A percentile compares a stretch with the other conserved stretches of the same genome.
Conservation (phyloP, 1,140 invertebrate genomes). For the Drosophila lowei region DNA sequence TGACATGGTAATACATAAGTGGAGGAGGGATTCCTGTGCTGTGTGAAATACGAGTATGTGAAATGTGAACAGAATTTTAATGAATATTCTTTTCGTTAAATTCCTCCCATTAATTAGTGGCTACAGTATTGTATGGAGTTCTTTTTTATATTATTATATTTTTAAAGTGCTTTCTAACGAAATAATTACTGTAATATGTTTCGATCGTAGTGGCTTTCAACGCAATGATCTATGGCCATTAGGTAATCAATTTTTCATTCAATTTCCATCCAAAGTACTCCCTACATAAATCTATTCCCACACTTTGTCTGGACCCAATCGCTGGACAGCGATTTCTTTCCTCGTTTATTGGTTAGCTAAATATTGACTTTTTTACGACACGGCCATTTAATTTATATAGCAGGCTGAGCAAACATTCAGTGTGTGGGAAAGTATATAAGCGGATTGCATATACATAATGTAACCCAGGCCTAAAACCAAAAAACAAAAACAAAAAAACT, state of each 20-base stretch:
- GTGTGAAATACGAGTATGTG: constrained; percentile 1
- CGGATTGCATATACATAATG: constrained; percentile 43
- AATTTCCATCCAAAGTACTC: constrained; percentile 3
- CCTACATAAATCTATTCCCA: constrained; percentile 8
- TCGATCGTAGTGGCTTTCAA: too few relatives aligned
- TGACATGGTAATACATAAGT: constrained; percentile 35
- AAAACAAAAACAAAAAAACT: constrained; percentile 43
- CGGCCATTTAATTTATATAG: constrained; percentile 36
- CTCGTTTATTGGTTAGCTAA: constrained; percentile 59
- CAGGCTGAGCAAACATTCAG: constrained; percentile 22
- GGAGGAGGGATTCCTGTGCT: constrained; percentile 17
- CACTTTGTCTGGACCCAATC: not conserved
- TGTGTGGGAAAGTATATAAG: constrained; percentile 22
- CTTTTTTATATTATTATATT: constrained; percentile 1
- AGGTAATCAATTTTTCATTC: constrained; percentile 16
- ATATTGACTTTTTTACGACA: constrained; percentile 56
- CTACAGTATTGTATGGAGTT: constrained; percentile 8
- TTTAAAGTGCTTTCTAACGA: constrained; percentile 16
- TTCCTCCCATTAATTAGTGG: constrained; percentile 1
- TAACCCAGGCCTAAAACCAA: constrained; percentile 46
- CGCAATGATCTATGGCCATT: constrained; percentile 21
- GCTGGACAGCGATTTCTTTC: constrained; percentile 19
- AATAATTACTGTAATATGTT: too few relatives aligned
- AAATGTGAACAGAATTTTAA: constrained; percentile 49
- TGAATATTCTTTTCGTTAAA: constrained; percentile 12